Evolutionary conservation across 2,888 invertebrate genomes (phyloP), one percentile per base, ranked within the genome.

Genomic region (Ametastegia equiseti): DNA sequence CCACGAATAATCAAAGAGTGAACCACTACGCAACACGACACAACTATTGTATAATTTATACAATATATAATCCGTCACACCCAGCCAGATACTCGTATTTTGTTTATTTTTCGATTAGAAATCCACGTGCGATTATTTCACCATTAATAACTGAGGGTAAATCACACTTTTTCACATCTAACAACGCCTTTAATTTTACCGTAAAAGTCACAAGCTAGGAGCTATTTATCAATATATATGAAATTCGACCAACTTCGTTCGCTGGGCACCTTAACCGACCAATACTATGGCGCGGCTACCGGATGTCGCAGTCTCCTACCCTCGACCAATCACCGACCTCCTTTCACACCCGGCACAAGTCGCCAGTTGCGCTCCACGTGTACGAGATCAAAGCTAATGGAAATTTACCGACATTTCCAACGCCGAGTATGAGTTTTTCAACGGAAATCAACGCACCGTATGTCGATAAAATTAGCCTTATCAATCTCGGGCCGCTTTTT

Each of bases 191-290:
- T 80, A 73, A 80, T 77, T 82, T 82, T 67, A 19, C 65, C n/a
- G n/a, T 60, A 7, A 83, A 83, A 86, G 84, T 85, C 84, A 83
- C 83, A 85, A 84, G 84, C 82, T 83, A 85, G 86, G 84, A 88
- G 88, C 86, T 88, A 87, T 86, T 88, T 86, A 85, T 86, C 88
- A 86, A 86, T 88, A 88, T 85, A 85, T 88, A 86, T 84, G 86
- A 86, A 86, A 83, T 84, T 84, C 84, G 85, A 87, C 86, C 86
- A 86, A 87, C 87, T 88, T 87, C 87, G 87, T 85, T 87, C 83
- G 84, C 86, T 86, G 86, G 86, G 86, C 47, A 47, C 69, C 63
- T 45, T 30, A 80, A 57, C 87, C 87, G 89, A 88, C 90, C 89
- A 89, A 89, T 90, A 87, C 88, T 86, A 86, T 87, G 84, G 84